Percentiles rank a stretch among this genome's conserved stretches.
Evolutionary conservation across 2,113 vertebrate species (phyloP).

Genomic region (Lasiurus cinereus): DNA sequence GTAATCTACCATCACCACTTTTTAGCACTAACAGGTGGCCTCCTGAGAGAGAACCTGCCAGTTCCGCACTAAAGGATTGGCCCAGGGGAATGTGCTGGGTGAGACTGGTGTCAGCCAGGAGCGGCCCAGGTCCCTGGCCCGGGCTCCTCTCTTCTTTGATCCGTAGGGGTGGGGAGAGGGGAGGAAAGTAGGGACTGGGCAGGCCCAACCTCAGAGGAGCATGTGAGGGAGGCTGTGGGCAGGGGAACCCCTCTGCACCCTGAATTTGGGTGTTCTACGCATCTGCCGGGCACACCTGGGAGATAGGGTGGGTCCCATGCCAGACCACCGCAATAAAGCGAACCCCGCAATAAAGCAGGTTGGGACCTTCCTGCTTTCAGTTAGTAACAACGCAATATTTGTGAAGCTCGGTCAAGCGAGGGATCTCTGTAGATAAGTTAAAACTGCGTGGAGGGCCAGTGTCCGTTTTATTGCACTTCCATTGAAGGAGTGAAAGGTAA

Average conservation of each 20-base stretch:
- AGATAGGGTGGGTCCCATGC: rapidly evolving
- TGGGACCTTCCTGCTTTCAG: background rate
- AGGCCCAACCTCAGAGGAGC: background rate
- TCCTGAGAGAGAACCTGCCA: background rate
- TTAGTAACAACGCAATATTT: too few relatives aligned
- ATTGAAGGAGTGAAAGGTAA: background rate
- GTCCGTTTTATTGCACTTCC: background rate
- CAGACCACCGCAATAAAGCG: rapidly evolving
- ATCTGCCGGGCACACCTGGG: rapidly evolving
- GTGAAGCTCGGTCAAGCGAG: background rate
- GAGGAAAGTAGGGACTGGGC: rapidly evolving
- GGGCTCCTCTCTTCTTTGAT: too few relatives aligned
- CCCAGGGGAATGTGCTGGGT: background rate
- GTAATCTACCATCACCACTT: background rate
- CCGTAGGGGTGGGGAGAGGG: rapidly evolving
- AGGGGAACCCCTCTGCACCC: background rate
- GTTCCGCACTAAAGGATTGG: background rate
- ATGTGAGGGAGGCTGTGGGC: rapidly evolving
- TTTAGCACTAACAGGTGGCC: background rate
- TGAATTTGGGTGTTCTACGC: rapidly evolving
- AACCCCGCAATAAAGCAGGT: background rate
- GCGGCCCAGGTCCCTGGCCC: background rate
- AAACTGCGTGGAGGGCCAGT: background rate
- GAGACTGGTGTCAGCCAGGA: rapidly evolving
- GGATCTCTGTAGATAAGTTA: background rate